Evolutionary conservation across 2,113 vertebrate genomes (phyloP).

Genomic region (Coracopsis vasa): DNA sequence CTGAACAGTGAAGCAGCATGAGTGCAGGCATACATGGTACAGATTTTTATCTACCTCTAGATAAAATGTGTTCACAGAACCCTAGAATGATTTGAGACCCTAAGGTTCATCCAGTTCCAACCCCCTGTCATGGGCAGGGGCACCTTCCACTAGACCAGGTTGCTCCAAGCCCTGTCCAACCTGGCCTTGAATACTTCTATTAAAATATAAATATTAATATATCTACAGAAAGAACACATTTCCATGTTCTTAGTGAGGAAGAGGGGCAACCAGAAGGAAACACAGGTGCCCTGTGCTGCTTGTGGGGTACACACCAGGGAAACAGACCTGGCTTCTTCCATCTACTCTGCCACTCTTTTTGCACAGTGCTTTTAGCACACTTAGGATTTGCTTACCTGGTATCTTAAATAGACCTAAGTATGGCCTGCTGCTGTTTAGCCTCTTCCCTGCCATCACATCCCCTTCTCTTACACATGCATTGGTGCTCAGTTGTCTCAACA

Average conservation of each 20-base stretch:
- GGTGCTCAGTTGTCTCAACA: background rate
- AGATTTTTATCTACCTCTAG: background rate
- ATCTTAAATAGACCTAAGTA: background rate
- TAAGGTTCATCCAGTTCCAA: background rate
- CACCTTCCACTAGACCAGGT: background rate
- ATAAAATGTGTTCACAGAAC: background rate
- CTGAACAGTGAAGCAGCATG: background rate
- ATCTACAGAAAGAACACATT: background rate
- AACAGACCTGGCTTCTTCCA: background rate
- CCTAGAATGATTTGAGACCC: background rate
- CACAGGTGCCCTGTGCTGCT: background rate
- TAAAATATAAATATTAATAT: background rate
- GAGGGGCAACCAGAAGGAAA: background rate
- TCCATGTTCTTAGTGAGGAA: background rate
- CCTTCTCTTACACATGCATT: background rate
- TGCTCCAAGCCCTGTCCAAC: background rate
- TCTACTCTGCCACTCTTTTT: background rate
- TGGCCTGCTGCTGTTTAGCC: background rate
- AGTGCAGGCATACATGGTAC: background rate
- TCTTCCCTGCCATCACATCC: background rate
- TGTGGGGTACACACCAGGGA: background rate
- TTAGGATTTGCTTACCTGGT: background rate
- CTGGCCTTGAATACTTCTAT: background rate
- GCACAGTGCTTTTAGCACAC: background rate
- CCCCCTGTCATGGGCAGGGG: background rate